Conservation (phyloP, 2,797 vertebrate species). For the Sebastes steindachneri region DNA sequence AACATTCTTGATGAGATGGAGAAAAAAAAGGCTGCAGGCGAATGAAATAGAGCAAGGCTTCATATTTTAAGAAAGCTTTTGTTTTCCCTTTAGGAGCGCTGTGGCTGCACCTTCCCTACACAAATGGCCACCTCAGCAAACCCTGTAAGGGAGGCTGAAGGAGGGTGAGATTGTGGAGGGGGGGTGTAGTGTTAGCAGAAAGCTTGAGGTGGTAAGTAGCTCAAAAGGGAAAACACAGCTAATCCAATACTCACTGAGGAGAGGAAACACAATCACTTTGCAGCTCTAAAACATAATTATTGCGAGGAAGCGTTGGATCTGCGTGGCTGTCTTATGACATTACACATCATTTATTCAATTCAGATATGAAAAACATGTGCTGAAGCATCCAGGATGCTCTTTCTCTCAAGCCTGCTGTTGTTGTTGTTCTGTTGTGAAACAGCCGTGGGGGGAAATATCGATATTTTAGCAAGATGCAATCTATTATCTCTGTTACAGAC, state of each 20-base stretch:
- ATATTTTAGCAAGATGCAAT: slow-evolving; percentile 54
- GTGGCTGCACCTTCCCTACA: slow-evolving; percentile 35
- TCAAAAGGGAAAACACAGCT: slow-evolving; percentile 57
- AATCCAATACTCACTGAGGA: slow-evolving; percentile 60
- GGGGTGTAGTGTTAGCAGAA: slow-evolving; percentile 29
- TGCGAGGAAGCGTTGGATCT: slow-evolving; percentile 2
- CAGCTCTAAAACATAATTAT: slow-evolving; percentile 27
- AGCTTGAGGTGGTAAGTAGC: slow-evolving; percentile 56
- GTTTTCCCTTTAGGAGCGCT: slow-evolving; percentile 37
- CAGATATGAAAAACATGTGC: background rate
- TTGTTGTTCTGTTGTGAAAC: slow-evolving; percentile 1
- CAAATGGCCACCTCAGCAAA: slow-evolving; percentile 57
- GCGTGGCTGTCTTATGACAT: background rate
- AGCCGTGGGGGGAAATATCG: slow-evolving; percentile 16
- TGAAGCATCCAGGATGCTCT: background rate
- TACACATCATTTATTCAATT: background rate
- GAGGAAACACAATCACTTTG: slow-evolving; percentile 29
- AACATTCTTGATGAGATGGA: slow-evolving; percentile 3
- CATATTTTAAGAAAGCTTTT: slow-evolving; percentile 28
- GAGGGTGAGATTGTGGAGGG: background rate
- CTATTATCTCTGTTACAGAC: slow-evolving; percentile 48
- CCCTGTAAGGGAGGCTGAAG: background rate
- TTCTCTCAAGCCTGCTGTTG: background rate
- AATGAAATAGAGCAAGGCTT: background rate
- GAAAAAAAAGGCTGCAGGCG: background rate